Conservation (phyloP, 2,888 invertebrate species). For the Digitonthophagus gazella region DNA sequence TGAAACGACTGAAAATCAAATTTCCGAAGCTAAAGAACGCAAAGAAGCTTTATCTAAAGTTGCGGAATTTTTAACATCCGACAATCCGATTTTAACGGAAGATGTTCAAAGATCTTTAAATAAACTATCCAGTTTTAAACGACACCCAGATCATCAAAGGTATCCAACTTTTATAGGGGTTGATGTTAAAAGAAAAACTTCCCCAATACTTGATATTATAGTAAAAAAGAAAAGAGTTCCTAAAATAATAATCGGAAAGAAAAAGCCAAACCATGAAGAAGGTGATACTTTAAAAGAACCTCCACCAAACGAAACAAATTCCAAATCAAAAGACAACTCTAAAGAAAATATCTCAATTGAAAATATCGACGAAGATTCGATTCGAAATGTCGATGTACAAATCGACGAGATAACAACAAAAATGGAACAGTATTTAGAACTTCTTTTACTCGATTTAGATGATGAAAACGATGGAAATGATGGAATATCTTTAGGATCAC, state of each 20-base stretch:
- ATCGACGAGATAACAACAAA: background rate
- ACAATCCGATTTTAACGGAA: slow-evolving; percentile 7
- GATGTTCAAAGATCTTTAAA: slow-evolving; percentile 10
- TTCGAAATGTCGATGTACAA: background rate
- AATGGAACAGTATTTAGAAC: background rate
- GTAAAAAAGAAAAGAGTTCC: slow-evolving; percentile 16
- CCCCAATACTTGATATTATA: background rate
- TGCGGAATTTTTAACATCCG: slow-evolving; percentile 14
- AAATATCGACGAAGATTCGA: background rate
- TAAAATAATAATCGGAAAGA: slow-evolving; percentile 23
- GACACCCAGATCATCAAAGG: slow-evolving; percentile 9
- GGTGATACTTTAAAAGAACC: no score
- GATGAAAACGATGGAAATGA: background rate
- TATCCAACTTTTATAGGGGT: slow-evolving; percentile 25
- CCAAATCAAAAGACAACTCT: no score
- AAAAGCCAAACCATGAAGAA: slow-evolving; percentile 16
- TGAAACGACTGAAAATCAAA: no score
- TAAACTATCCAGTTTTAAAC: slow-evolving; percentile 1
- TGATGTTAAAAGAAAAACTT: slow-evolving; percentile 14
- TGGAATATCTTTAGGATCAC: background rate
- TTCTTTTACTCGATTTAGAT: background rate
- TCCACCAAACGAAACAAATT: no score
- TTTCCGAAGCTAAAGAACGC: no score
- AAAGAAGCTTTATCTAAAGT: slow-evolving; percentile 17
- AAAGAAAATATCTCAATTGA: no score